Evolutionary conservation across 2,888 invertebrate genomes (phyloP).

Genomic region (Mycalesis mineus): DNA sequence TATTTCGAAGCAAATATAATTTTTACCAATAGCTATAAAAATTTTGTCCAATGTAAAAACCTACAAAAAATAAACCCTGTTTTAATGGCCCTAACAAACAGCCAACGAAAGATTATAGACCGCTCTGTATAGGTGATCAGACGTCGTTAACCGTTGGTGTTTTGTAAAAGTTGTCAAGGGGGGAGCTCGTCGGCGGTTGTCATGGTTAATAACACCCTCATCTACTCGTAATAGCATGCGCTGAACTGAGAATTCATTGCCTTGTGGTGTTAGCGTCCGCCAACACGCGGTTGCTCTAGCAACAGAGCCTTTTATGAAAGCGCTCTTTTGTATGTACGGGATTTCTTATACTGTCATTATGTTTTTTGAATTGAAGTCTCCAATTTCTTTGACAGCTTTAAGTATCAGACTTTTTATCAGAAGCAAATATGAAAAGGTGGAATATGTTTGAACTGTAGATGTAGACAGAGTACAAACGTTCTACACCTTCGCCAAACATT

Average conservation of each 20-base stretch:
- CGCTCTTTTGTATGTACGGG: background rate
- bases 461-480: no score
- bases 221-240: slow-evolving; percentile 43
- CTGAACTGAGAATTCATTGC: slow-evolving; percentile 41
- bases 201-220: slow-evolving; percentile 70
- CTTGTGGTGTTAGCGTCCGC: slow-evolving; percentile 35
- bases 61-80: background rate
- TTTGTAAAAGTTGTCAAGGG: slow-evolving; percentile 63
- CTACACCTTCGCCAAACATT: no score
- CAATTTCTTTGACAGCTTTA: background rate
- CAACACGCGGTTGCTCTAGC: slow-evolving; percentile 50
- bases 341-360: background rate
- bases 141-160: slow-evolving; percentile 61
- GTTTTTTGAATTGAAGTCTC: background rate
- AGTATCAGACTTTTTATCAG: no score
- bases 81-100: slow-evolving; percentile 31
- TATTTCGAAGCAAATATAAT: no score
- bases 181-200: slow-evolving; percentile 53
- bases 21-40: no score
- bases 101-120: slow-evolving; percentile 67
- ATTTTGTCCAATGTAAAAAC: no score
- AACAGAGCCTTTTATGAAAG: slow-evolving; percentile 49
- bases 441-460: no score
- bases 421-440: no score
- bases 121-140: slow-evolving; percentile 70